Evolutionary conservation across 2,797 vertebrate genomes (phyloP).

Genomic region (Heteromormyrus szaboi): DNA sequence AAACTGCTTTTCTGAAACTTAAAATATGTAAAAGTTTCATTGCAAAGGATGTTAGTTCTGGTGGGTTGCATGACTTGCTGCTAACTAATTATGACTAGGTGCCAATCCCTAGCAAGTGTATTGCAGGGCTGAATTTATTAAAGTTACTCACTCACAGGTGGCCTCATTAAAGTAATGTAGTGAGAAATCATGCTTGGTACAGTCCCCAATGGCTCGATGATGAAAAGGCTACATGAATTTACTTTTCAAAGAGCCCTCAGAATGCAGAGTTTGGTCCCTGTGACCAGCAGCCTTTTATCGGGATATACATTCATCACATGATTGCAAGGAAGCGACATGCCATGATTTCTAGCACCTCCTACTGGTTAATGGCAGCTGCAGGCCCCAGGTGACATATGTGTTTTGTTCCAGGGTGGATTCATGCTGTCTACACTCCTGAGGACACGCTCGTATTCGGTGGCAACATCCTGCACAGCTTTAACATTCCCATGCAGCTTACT

Average conservation of each 20-base stretch:
- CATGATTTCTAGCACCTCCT: neutral
- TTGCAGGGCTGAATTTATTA: neutral
- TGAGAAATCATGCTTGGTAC: neutral
- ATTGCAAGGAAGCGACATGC: neutral
- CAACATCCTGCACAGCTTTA: constrained; percentile 98
- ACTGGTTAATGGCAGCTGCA: neutral
- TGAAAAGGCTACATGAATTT: neutral
- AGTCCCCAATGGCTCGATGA: neutral
- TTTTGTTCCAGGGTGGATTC: constrained; percentile 83
- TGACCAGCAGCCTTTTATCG: neutral
- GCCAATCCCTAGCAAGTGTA: neutral
- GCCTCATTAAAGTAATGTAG: neutral
- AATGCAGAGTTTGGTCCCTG: neutral
- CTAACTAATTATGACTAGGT: neutral
- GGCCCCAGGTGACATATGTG: neutral
- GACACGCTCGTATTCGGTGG: constrained; percentile 95
- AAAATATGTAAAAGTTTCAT: neutral
- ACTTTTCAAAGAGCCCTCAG: neutral
- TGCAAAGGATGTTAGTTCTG: neutral
- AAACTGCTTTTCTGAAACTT: neutral
- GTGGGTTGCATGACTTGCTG: neutral
- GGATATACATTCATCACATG: neutral
- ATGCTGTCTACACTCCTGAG: constrained; percentile 91
- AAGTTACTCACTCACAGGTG: neutral
- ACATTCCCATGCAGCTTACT: constrained; percentile 97